Base-by-base conservation (phyloP, 1,140 invertebrate genomes). In the Solenopsis fugax region DNA sequence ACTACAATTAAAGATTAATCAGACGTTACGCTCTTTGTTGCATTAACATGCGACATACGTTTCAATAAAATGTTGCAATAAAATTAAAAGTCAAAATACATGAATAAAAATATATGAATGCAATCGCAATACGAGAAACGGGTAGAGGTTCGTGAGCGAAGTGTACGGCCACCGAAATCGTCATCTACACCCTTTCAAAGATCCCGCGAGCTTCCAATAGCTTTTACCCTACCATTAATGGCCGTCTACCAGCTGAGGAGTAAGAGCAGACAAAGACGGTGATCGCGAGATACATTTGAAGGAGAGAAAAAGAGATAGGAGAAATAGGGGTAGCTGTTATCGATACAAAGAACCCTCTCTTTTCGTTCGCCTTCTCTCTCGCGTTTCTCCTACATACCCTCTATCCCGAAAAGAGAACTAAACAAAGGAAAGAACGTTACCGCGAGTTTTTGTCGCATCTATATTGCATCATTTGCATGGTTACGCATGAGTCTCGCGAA, bases 141-240 rank as follows among this genome's bases (percentile, higher is more conserved):
- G 12, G 72, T 60, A 69, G 65, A 81, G 48, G 48, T 56, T 72
- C 16, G 37, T 29, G 86, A 89, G 84, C 87, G 75, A 86, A 92
- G 78, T 87, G 90, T 62, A 88, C 72, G 88, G 90, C 87, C 89
- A 85, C 91, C 88, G 90, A 90, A 93, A 93, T 91, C 90, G 89
- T 91, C 88, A 89, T 78, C 90, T 84, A 84, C 65, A 93, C 90
- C 69, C 80, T 75, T 75, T 84, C 90, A 92, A 94, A 93, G 93
- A 93, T 92, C 65, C 58, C 88, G 89, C 87, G 88, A 92, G 88
- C 92, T 93, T 93, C 91, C 93, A 93, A 94, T 94, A 94, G 93
- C 93, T 94, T 94, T 94, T 94, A 94, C 90, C 90, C 89, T 88
- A 89, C 92, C 90, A 82, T 92, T 95, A 95, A 94, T 94, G 93